phyloP scores from a whole-genome alignment of 2,113 vertebrate species.

The Connochaetes taurinus region DNA sequence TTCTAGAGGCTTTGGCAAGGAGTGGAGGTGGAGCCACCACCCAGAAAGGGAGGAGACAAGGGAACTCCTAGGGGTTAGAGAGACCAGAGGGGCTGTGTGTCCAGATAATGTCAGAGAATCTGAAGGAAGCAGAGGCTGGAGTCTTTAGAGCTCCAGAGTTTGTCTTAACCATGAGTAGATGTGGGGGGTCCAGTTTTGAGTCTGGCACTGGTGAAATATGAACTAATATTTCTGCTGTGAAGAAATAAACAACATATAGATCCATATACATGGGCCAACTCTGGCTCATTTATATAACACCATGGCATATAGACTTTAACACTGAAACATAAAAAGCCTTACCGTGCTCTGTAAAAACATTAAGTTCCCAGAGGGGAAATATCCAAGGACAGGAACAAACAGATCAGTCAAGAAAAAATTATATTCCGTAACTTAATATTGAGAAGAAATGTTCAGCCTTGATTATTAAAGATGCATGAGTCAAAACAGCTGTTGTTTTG shows the following conservation, averaged over 20 bases:
- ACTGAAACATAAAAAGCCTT: neutral
- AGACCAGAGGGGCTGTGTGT: neutral
- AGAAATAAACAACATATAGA: neutral
- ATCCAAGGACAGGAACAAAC: neutral
- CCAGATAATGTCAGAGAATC: neutral
- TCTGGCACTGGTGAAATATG: neutral
- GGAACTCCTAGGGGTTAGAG: neutral
- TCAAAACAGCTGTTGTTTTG: constrained; percentile 3
- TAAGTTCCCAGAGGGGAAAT: neutral
- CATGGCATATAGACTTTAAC: neutral
- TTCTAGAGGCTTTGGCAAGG: neutral
- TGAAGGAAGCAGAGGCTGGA: neutral
- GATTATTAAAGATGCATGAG: neutral
- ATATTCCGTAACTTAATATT: neutral
- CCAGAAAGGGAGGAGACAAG: neutral
- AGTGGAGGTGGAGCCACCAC: neutral
- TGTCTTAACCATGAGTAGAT: neutral
- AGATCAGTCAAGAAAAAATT: neutral
- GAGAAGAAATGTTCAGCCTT: constrained; percentile 1
- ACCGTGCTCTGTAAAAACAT: neutral
- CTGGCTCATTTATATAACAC: neutral
- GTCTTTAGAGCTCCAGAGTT: neutral
- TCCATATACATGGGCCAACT: neutral
- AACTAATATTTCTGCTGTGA: neutral
- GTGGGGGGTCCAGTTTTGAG: neutral